Base-by-base conservation (phyloP, 2,797 vertebrate genomes). In the Poeciliopsis presidionis region DNA sequence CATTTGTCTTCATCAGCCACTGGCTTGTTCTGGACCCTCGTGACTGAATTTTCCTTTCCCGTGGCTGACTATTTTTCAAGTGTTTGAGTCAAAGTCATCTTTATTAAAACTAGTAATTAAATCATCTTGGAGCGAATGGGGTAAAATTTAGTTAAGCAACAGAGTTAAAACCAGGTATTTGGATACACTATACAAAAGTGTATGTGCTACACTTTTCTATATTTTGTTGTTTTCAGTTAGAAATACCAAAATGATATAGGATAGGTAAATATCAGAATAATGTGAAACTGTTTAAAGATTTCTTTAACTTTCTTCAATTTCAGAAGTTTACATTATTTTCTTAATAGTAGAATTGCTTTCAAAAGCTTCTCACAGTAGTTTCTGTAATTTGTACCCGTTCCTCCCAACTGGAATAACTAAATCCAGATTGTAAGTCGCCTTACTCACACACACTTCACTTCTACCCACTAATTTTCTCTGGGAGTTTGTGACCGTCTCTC, bases 1-100 rank as follows among this genome's bases (percentile, higher is more conserved):
- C 96, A 96, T 96, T 96, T 95, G 95, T 96, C 96, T 96, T 96
- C 95, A 96, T 96, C 95, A 96, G 90, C 89, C 84, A 47, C 86
- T 89, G 94, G 93, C 92, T 94, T 95, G 94, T 94, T 95, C 95
- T 92, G 92, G 93, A 90, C 90, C 84, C 61, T 45, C 36, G 89
- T 59, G 83, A 90, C 91, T 87, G 91, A 89, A 92, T 92, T 90
- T 89, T 92, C 86, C 85, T 88, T 92, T 93, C 91, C 91, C 82
- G 85, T 90, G 90, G 92, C 94, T 92, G 84, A 85, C 84, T 79
- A 72, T 81, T 86, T 81, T 72, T 88, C 75, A 65, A 84, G 71
- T 80, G 73, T 86, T 83, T 78, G 72, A 83, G 81, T 86, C 76
- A 78, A 83, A 88, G 78, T 87, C 82, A 3, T 59, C 61, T 77